phyloP scores from a whole-genome alignment of 2,113 vertebrate species.

The Ceratotherium simum region DNA sequence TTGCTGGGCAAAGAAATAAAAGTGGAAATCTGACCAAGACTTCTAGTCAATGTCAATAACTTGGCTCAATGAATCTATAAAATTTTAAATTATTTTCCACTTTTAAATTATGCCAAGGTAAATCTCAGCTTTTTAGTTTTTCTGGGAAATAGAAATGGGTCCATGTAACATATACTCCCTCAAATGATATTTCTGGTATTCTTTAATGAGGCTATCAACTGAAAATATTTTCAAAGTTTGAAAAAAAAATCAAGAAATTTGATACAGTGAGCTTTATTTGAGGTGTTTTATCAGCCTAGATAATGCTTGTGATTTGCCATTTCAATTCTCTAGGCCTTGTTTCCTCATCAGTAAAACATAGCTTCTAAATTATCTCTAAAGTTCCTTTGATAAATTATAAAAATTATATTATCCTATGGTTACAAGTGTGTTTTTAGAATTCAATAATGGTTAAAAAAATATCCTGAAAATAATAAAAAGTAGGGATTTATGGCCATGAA shows the following conservation, averaged over 20 bases:
- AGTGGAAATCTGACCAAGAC: neutral
- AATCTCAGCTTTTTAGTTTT: neutral
- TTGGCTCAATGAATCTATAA: neutral
- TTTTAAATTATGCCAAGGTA: neutral
- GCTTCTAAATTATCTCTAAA: neutral
- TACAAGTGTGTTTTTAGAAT: neutral
- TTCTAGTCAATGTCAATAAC: neutral
- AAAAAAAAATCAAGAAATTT: neutral
- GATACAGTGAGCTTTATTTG: neutral
- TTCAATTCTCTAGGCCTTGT: neutral
- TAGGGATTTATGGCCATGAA: neutral
- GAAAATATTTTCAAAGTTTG: neutral
- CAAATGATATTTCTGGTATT: neutral
- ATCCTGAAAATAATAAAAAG: neutral
- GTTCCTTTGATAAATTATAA: neutral
- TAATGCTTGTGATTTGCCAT: neutral
- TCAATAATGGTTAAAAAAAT: neutral
- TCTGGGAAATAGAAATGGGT: neutral
- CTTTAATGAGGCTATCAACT: neutral
- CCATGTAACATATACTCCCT: neutral
- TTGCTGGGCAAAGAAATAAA: neutral
- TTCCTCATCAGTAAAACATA: neutral
- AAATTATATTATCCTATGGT: neutral
- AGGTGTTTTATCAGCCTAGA: neutral
- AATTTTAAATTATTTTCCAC: constrained; percentile 27